Evolutionary conservation across 2,113 vertebrate species (phyloP).

Genomic region (Chaenogobius annularis): DNA sequence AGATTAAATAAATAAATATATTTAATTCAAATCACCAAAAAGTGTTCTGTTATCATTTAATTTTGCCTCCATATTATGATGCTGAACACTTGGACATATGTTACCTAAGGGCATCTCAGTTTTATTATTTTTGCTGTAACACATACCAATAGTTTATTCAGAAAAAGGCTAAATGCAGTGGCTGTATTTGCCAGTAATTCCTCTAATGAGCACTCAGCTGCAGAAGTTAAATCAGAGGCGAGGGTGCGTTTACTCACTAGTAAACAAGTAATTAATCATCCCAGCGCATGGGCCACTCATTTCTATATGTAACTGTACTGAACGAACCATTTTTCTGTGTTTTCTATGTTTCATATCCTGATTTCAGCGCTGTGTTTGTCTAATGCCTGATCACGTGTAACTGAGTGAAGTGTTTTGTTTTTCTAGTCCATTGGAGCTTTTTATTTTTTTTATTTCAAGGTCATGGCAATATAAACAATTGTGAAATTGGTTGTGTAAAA

Average conservation of each 20-base stretch:
- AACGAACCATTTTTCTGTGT: neutral
- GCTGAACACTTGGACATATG: neutral
- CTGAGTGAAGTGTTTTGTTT: neutral
- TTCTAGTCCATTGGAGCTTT: neutral
- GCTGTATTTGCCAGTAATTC: slow-evolving; percentile 24
- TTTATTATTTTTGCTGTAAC: neutral
- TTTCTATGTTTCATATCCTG: neutral
- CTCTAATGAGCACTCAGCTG: slow-evolving; percentile 36
- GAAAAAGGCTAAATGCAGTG: slow-evolving; percentile 28
- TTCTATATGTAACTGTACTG: slow-evolving; percentile 22
- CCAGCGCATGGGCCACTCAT: slow-evolving; percentile 27
- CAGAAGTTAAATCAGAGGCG: slow-evolving; percentile 54
- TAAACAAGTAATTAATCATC: slow-evolving; percentile 65
- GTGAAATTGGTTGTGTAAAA: neutral
- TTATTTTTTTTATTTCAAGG: neutral
- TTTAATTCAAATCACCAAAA: no score
- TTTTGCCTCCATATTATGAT: neutral
- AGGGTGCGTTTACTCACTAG: slow-evolving; percentile 44
- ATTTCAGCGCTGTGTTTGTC: slow-evolving; percentile 9
- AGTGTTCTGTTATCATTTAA: no score
- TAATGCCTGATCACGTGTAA: slow-evolving; percentile 1
- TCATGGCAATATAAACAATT: neutral
- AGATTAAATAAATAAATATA: no score
- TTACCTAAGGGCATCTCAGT: neutral
- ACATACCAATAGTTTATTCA: slow-evolving; percentile 18